Conservation (phyloP, 2,888 invertebrate genomes). For the Argyresthia goedartella region DNA sequence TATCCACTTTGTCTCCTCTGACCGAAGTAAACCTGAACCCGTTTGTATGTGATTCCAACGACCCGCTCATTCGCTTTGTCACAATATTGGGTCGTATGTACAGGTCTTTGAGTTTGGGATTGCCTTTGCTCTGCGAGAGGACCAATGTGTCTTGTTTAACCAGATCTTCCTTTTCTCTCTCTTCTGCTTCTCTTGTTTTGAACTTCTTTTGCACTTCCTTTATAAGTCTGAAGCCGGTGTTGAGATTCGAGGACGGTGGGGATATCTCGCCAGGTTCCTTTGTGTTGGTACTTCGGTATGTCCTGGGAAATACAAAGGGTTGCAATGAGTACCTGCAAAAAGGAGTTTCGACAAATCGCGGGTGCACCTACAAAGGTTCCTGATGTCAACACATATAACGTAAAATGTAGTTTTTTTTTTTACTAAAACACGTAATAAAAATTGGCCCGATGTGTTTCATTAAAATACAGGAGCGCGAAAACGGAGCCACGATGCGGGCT, state of each 20-base stretch:
- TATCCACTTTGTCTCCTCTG: conserved; percentile 99
- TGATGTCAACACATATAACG: too few species aligned
- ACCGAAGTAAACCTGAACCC: conserved; percentile 98
- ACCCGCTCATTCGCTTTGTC: conserved; percentile 93
- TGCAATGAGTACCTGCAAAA: neutral
- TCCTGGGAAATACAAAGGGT: conserved; percentile 54
- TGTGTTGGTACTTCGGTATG: conserved; percentile 96
- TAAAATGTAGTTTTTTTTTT: too few species aligned
- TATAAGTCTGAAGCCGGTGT: conserved; percentile 96
- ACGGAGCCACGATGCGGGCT: too few species aligned
- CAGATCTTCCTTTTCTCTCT: conserved; percentile 97
- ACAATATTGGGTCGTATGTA: conserved; percentile 99
- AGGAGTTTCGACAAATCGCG: too few species aligned
- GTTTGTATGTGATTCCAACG: conserved; percentile 95
- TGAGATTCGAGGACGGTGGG: conserved; percentile 95
- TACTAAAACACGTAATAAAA: too few species aligned
- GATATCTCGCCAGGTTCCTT: conserved; percentile 97
- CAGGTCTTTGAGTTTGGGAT: conserved; percentile 96
- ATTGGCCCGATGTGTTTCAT: too few species aligned
- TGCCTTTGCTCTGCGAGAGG: conserved; percentile 94
- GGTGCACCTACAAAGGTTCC: too few species aligned
- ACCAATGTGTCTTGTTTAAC: conserved; percentile 98
- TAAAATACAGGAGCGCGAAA: too few species aligned
- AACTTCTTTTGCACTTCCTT: conserved; percentile 99
- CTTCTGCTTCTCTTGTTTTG: conserved; percentile 98